A percentile compares a stretch with the other conserved stretches of the same genome.
Conservation (phyloP, 2,888 invertebrate species). For the Yponomeuta plumbellus region DNA sequence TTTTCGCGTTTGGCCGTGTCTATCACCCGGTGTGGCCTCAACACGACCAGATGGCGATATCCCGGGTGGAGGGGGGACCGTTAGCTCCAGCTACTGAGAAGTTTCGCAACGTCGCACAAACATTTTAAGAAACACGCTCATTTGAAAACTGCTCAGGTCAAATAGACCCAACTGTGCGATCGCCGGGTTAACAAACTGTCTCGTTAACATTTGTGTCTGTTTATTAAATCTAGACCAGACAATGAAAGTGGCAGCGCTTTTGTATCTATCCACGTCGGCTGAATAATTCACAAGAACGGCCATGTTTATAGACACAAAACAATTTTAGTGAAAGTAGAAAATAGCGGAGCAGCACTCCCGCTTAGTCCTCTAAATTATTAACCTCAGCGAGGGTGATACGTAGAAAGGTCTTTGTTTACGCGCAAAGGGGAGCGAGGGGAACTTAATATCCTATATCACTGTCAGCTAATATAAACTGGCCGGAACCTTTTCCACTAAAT, state of each 20-base stretch:
- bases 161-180: no score
- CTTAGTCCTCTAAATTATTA: slow-evolving; percentile 73
- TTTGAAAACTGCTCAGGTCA: no score
- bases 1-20: no score
- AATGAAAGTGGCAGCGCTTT: not conserved
- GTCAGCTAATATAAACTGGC: slow-evolving; percentile 72
- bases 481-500: slow-evolving; percentile 75
- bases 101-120: no score
- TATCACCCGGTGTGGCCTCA: no score
- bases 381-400: slow-evolving; percentile 68
- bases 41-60: no score
- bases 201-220: no score
- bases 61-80: no score
- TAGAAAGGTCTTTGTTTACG: slow-evolving; percentile 26
- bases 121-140: no score
- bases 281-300: slow-evolving; percentile 46
- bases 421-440: slow-evolving; percentile 36
- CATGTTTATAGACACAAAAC: slow-evolving; percentile 54
- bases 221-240: not conserved
- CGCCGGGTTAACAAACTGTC: no score
- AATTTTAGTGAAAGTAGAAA: slow-evolving; percentile 62
- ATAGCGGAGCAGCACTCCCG: slow-evolving; percentile 47
- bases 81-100: no score
- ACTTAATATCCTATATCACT: slow-evolving; percentile 76
- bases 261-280: slow-evolving; percentile 24